Base-by-base conservation (phyloP, 2,797 vertebrate genomes). In the Erethizon dorsatum region DNA sequence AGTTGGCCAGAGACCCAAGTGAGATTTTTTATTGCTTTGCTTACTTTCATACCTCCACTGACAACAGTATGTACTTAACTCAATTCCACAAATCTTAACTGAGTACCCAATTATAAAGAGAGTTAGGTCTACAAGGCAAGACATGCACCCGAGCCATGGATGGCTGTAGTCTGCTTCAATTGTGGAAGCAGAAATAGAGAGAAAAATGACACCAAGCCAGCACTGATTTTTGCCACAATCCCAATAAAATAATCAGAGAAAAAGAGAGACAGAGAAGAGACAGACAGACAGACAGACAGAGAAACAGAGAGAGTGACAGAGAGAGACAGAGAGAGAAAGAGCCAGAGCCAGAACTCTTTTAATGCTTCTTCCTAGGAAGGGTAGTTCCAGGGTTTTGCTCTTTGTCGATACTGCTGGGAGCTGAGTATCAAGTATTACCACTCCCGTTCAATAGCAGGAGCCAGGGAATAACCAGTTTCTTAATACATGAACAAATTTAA, bases 71-170 rank as follows among this genome's bases (percentile, higher is more conserved):
- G 33, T 82, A 67, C 22, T 26, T 6, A 18, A 56, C 59, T 83
- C 28, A 92, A 24, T 31, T 63, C 13, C 11, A 45, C 8, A 57
- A 26, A 31, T 67, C 37, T 83, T 90, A 83, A 95, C 18, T 5
- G 13, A 85, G 59, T 10, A 31, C 13, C 33, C 2, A 54, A 4
- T 83, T 20, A 79, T 69, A 37, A 13, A 22, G 2, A 71, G 13
- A 61, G 37, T 1, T 88, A 31, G 11, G 56, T 83, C n/a, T 73
- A 45, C 5, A 57, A 73, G 13, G 28, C 1, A 75, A 95, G 75
- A 37, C 3, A 17, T 41, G 0, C 65, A 28, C 0, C 4, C n/a
- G 50, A 24, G 18, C 6, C 18, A 28, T 0, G 14, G 9, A 33
- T 54, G 0, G 22, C 88, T 41, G 12, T 22, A 59, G 15, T 45